phyloP scores from a whole-genome alignment of 2,888 invertebrate species.

The Carterocephalus palaemon region DNA sequence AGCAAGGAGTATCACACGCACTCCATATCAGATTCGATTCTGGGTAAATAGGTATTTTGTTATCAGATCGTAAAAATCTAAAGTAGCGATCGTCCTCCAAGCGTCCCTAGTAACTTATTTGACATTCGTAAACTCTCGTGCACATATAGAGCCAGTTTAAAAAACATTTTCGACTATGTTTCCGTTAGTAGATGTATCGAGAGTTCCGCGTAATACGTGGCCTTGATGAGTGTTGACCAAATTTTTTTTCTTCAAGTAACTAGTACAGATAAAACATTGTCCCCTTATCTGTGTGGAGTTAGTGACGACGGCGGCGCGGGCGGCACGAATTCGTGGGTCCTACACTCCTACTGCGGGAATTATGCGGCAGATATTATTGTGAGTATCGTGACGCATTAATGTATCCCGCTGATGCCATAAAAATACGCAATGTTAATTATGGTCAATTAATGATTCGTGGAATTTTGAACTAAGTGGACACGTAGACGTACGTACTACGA shows the following conservation, averaged over 20 bases:
- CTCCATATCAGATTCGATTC: slow-evolving; percentile 22
- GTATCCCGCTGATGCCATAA: no score
- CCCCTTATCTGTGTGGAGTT: slow-evolving; percentile 11
- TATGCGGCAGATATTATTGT: neutral
- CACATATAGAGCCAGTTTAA: slow-evolving; percentile 27
- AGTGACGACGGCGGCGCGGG: neutral
- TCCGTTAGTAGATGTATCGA: slow-evolving; percentile 42
- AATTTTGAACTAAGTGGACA: no score
- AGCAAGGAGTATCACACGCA: slow-evolving; percentile 10
- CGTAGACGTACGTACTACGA: no score
- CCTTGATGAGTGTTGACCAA: slow-evolving; percentile 64
- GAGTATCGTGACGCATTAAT: neutral
- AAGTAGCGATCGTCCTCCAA: slow-evolving; percentile 45
- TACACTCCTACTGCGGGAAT: slow-evolving; percentile 1
- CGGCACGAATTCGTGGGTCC: no score
- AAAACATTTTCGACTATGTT: slow-evolving; percentile 33
- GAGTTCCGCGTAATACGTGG: slow-evolving; percentile 62
- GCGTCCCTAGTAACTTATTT: slow-evolving; percentile 57
- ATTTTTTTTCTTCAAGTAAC: slow-evolving; percentile 45
- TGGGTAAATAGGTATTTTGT: slow-evolving; percentile 37
- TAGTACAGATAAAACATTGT: slow-evolving; percentile 21
- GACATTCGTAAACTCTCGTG: slow-evolving; percentile 51
- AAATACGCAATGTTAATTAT: no score
- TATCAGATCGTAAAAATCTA: slow-evolving; percentile 38
- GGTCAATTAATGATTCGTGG: no score